These are phyloP conservation scores for Drosophila nigromelanica DNA, from an alignment of 1,140 invertebrate genomes.

Conservation along the genomic window DNA sequence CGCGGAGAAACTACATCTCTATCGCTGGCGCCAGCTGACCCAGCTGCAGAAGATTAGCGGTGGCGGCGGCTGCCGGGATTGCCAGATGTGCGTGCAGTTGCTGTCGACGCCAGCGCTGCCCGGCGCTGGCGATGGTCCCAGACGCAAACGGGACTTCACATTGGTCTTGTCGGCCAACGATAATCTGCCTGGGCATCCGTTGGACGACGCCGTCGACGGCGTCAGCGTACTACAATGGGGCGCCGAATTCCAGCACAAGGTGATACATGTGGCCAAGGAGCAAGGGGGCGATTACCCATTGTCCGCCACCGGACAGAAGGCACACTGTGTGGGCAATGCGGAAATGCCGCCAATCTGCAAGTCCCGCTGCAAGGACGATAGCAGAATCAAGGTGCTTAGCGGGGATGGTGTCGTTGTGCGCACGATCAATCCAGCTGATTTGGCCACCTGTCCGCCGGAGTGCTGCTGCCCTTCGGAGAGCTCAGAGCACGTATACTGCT, in stretches of 20 bases:
- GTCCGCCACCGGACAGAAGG: too few relatives aligned
- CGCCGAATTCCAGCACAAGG: background rate
- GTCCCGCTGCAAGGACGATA: too few relatives aligned
- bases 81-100: conserved; percentile 16
- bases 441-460: background rate
- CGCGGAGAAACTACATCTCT: conserved; percentile 10
- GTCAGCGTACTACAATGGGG: background rate
- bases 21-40: background rate
- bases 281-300: too few relatives aligned
- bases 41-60: background rate
- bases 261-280: background rate
- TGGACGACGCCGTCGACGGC: too few relatives aligned
- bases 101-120: background rate
- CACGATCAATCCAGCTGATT: background rate
- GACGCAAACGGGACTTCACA: background rate
- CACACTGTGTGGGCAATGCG: too few relatives aligned
- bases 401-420: background rate
- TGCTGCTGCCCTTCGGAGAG: background rate
- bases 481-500: conserved; percentile 1
- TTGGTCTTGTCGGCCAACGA: background rate
- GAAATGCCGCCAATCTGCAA: too few relatives aligned
- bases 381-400: background rate
- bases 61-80: background rate
- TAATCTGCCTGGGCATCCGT: background rate
- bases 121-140: background rate